These are phyloP conservation scores for Ictidomys tridecemlineatus DNA, from an alignment of 2,113 vertebrate species.

Conservation along the genomic window DNA sequence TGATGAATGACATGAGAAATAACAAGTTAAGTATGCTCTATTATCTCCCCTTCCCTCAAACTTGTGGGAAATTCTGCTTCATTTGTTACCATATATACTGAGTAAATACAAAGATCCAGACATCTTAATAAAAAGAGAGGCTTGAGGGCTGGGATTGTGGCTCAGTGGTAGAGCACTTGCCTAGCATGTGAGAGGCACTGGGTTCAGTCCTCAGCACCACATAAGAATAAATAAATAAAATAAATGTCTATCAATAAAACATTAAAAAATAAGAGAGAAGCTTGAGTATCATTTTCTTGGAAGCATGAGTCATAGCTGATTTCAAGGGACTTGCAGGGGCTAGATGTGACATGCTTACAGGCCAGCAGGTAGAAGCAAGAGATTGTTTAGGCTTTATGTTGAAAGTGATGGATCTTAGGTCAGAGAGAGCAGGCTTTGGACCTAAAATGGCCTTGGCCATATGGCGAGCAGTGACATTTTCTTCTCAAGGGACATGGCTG, in stretches of 20 bases:
- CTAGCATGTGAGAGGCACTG: too few relatives aligned
- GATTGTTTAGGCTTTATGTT: rapidly evolving
- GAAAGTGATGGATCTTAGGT: neutral
- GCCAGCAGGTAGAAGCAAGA: neutral
- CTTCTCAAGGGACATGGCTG: neutral
- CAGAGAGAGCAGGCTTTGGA: neutral
- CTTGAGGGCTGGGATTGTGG: too few relatives aligned
- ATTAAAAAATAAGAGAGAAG: too few relatives aligned
- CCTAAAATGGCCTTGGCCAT: neutral
- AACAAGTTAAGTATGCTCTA: neutral
- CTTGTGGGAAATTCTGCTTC: neutral
- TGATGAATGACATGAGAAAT: neutral
- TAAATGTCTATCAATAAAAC: too few relatives aligned
- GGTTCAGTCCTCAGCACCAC: too few relatives aligned
- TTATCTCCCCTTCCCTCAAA: neutral
- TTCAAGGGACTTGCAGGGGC: neutral
- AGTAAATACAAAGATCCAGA: neutral
- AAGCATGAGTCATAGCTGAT: neutral
- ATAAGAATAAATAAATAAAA: too few relatives aligned
- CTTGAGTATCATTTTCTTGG: neutral
- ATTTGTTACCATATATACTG: neutral
- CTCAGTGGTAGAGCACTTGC: too few relatives aligned
- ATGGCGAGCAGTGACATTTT: neutral
- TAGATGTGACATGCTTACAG: neutral
- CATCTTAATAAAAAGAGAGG: neutral